Base-by-base conservation (phyloP, 2,888 invertebrate genomes). In the Coelinius sp. region DNA sequence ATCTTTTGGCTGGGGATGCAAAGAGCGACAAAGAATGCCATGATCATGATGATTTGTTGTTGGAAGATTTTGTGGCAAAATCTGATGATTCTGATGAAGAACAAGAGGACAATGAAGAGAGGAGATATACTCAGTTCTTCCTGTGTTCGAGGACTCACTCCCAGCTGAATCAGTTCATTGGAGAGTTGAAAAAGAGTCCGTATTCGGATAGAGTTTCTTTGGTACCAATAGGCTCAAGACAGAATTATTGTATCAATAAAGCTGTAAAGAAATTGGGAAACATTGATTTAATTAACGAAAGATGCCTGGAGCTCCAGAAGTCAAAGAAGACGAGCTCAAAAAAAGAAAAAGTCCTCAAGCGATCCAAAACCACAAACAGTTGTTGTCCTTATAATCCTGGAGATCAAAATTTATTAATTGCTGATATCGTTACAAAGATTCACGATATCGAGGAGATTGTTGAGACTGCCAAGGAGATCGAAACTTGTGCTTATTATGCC, bases 141-240 rank as follows among this genome's bases (percentile, higher is more conserved):
- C 98, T 96, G 87, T 97, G 97, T 86, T 98, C 97, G 76, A 91
- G 99, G 81, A 99, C 99, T 4, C 99, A 99, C 88, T 98, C 99
- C 0, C 99, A 99, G 85, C 88, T 99, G 46, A 92, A 96, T 0
- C 99, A 99, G 88, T 96, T 99, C 88, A 92, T 98, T n/a, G 92
- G 93, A 53, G 99, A 99, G 90, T 91, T 99, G 1, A 92, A 94
- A 78, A 93, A 93, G 82, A 97, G 96, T 70, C 91, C 92, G 0
- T 97, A 93, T 84, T 91, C 90, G 5, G 89, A 92, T 20, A 88
- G 92, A 68, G 90, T 94, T 2, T 92, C 95, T 72, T 92, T 96
- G 2, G 91, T 95, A 0, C 93, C 97, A 3, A 89, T 98, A 31
- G 97, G 95, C n/a, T 98, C 98, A 0, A 91, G 87, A 68, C 95